Conservation (phyloP, 2,888 invertebrate genomes). For the Aporophyla lueneburgensis region DNA sequence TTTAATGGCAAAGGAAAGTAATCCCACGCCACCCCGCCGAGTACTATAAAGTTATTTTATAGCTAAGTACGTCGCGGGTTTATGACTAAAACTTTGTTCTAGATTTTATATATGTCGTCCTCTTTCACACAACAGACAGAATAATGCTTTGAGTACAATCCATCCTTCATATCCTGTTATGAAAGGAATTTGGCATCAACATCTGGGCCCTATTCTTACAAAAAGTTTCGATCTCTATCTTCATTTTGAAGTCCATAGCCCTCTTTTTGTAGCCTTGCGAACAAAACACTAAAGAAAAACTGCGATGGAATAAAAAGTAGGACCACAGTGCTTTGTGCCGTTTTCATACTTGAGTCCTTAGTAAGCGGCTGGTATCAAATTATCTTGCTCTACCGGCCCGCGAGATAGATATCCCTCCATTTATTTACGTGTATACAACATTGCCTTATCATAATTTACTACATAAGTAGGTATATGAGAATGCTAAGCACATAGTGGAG, state of each 20-base stretch:
- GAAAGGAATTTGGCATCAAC: constrained; percentile 44
- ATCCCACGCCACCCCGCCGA: constrained; percentile 47
- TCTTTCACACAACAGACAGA: constrained; percentile 18
- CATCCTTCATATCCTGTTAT: constrained; percentile 51
- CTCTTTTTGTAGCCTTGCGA: constrained; percentile 1
- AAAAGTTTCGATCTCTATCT: constrained; percentile 18
- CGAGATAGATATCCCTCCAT: constrained; percentile 70
- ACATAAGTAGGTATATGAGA: constrained; percentile 1
- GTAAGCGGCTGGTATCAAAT: constrained; percentile 67
- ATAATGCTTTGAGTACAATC: constrained; percentile 23
- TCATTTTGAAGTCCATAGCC: constrained; percentile 22
- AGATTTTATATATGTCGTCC: constrained; percentile 28
- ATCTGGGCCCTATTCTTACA: constrained; percentile 27
- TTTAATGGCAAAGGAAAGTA: constrained; percentile 56
- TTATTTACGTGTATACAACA: constrained; percentile 57
- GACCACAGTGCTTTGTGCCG: background rate
- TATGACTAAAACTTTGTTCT: constrained; percentile 57
- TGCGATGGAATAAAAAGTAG: constrained; percentile 42
- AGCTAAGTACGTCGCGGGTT: constrained; percentile 50
- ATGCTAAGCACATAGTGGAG: constrained; percentile 6
- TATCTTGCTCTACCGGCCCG: constrained; percentile 66
- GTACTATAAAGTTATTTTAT: constrained; percentile 66
- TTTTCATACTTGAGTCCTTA: constrained; percentile 26
- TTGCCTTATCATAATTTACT: constrained; percentile 33
- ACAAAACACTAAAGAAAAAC: constrained; percentile 14